Percentiles rank a stretch among this genome's conserved stretches.
These are phyloP conservation scores for Typhlomys cinereus DNA, from an alignment of 2,113 vertebrate species.

Conservation along the genomic window DNA sequence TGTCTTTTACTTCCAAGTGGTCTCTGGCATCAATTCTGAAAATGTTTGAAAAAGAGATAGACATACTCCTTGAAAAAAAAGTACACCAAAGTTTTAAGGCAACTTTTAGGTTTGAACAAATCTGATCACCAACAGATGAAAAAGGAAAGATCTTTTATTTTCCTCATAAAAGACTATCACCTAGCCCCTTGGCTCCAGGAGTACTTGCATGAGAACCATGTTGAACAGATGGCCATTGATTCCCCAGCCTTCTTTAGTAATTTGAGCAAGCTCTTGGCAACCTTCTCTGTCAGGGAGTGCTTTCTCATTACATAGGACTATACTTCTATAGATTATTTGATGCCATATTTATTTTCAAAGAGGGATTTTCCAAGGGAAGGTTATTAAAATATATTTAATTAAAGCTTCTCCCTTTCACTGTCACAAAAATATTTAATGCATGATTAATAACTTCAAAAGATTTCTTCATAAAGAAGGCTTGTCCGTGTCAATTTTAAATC, in stretches of 20 bases:
- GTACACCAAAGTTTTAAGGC: slow-evolving; percentile 6
- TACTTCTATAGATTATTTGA: slow-evolving; percentile 49
- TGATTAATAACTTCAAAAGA: slow-evolving; percentile 58
- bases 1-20: slow-evolving; percentile 48
- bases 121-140: slow-evolving; percentile 34
- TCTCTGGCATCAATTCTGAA: slow-evolving; percentile 38
- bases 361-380: slow-evolving; percentile 58
- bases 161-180: slow-evolving; percentile 44
- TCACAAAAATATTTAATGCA: slow-evolving; percentile 64
- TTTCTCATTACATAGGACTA: slow-evolving; percentile 49
- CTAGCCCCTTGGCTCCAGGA: neutral
- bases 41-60: neutral
- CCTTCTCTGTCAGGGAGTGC: slow-evolving; percentile 43
- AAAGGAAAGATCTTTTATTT: slow-evolving; percentile 39
- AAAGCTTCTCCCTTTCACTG: slow-evolving; percentile 55
- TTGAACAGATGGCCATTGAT: slow-evolving; percentile 67
- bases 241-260: slow-evolving; percentile 60
- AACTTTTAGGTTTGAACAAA: slow-evolving; percentile 32
- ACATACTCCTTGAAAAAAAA: slow-evolving; percentile 14
- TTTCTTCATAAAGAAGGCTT: slow-evolving; percentile 48
- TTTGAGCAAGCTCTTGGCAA: slow-evolving; percentile 58
- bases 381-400: slow-evolving; percentile 75
- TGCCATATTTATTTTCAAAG: slow-evolving; percentile 65
- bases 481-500: slow-evolving; percentile 75
- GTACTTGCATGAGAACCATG: slow-evolving; percentile 53